Base-by-base conservation (phyloP, 2,113 vertebrate species). In the Alligator sinensis region DNA sequence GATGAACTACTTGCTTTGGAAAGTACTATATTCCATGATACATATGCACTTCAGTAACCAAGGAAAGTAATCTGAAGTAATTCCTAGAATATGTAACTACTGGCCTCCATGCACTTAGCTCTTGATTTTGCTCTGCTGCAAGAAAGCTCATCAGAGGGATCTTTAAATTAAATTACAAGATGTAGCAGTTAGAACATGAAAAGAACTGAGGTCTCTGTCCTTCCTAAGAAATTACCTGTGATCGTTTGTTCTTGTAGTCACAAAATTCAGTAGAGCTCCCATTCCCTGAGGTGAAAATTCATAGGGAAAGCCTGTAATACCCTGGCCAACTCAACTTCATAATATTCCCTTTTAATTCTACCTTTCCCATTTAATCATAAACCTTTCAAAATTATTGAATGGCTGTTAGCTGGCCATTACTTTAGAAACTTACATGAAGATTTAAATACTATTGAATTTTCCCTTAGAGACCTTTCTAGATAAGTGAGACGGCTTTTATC, bases 31-130 rank as follows among this genome's bases (percentile, higher is more conserved):
- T 80, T 86, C 14, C 8, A 6, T 62, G 83, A 3, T 22, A 76
- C 3, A 5, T 3, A 4, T n/a, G 22, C 77, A 11, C 13, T 77
- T 82, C 0, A 0, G 2, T 74, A 1, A 25, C 9, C 54, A 30
- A 59, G 8, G 63, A 93, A 94, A 55, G 61, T 2, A 78, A 59
- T 77, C 6, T 88, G 81, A 47, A 47, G 47, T 47, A 4, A 28
- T 3, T 1, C 3, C 62, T 12, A 63, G 25, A 34, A 72, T 70
- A 57, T 5, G 4, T 66, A 63, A 1, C 47, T 47, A 47, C 47
- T 47, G 47, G 47, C 47, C 47, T 47, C 47, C 47, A 47, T 47
- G 47, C 47, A 47, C 47, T 47, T 47, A 9, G 47, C 47, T 47
- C 47, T 47, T 47, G 47, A 47, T 47, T 47, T 47, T 47, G 47